Conservation (phyloP, 2,113 vertebrate species). For the Scolopax mira region DNA sequence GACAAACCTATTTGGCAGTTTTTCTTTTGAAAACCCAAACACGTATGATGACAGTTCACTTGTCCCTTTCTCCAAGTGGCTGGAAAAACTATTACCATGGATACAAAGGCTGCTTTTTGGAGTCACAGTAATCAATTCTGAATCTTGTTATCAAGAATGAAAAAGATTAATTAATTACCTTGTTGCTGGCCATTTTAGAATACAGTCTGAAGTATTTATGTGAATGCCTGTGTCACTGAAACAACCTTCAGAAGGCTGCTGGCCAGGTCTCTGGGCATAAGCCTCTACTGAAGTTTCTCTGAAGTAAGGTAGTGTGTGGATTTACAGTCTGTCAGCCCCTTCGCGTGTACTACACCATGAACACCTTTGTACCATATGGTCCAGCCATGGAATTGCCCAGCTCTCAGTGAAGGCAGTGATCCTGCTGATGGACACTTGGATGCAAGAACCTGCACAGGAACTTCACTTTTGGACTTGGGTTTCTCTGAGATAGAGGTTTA, state of each 20-base stretch:
- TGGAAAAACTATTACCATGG: not conserved
- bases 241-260: not conserved
- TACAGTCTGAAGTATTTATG: not conserved
- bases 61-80: not conserved
- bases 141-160: not conserved
- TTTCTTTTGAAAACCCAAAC: not conserved
- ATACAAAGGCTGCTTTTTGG: not conserved
- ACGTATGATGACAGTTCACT: not conserved
- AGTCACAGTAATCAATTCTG: not conserved
- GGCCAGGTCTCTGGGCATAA: not conserved
- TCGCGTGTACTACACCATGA: accelerated
- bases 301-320: not conserved
- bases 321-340: not conserved
- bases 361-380: not conserved
- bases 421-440: not conserved
- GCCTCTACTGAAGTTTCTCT: not conserved
- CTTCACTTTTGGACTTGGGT: not conserved
- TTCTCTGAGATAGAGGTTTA: not conserved
- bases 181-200: not conserved
- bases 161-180: not conserved
- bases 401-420: not conserved
- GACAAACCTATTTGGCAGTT: not conserved
- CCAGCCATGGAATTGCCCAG: not conserved
- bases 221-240: not conserved
- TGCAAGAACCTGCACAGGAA: not conserved